A percentile compares a stretch with the other conserved stretches of the same genome.
Conservation (phyloP, 2,888 invertebrate genomes). For the Tineola bisselliella region DNA sequence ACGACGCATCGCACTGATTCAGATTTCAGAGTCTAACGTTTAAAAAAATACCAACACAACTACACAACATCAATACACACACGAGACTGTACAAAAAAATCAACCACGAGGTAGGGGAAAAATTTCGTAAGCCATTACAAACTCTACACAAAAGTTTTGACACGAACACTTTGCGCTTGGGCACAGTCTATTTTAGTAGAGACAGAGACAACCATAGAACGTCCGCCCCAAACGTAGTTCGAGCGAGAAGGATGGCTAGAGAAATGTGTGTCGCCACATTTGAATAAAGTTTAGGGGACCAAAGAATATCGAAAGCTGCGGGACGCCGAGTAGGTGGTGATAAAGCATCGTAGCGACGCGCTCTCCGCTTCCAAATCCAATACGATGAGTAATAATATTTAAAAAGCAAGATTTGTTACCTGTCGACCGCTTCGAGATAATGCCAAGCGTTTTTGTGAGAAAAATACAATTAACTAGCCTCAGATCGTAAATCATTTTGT, state of each 20-base stretch:
- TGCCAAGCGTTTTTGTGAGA: slow-evolving; percentile 53
- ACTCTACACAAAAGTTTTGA: slow-evolving; percentile 65
- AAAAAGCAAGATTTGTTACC: slow-evolving; percentile 68
- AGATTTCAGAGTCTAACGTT: slow-evolving; percentile 30
- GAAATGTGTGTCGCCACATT: slow-evolving; percentile 53
- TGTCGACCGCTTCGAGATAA: slow-evolving; percentile 61
- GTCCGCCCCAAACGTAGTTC: slow-evolving; percentile 33
- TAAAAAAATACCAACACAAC: slow-evolving; percentile 44
- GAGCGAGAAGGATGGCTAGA: slow-evolving; percentile 51
- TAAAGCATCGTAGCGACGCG: slow-evolving; percentile 60
- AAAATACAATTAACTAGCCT: slow-evolving; percentile 65
- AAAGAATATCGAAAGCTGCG: slow-evolving; percentile 55
- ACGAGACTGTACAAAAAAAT: slow-evolving; percentile 58
- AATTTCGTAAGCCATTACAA: slow-evolving; percentile 65
- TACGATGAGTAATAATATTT: slow-evolving; percentile 68
- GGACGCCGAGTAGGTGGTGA: slow-evolving; percentile 68
- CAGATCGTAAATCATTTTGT: slow-evolving; percentile 52
- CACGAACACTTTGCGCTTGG: slow-evolving; percentile 67
- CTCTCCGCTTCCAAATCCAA: slow-evolving; percentile 63
- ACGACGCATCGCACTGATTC: slow-evolving; percentile 45
- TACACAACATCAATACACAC: slow-evolving; percentile 57
- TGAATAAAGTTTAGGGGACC: slow-evolving; percentile 66
- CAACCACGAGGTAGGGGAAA: slow-evolving; percentile 59
- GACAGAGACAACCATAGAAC: slow-evolving; percentile 49
- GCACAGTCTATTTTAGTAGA: slow-evolving; percentile 66